phyloP scores from a whole-genome alignment of 2,113 vertebrate genomes.

The Semicossyphus pulcher region DNA sequence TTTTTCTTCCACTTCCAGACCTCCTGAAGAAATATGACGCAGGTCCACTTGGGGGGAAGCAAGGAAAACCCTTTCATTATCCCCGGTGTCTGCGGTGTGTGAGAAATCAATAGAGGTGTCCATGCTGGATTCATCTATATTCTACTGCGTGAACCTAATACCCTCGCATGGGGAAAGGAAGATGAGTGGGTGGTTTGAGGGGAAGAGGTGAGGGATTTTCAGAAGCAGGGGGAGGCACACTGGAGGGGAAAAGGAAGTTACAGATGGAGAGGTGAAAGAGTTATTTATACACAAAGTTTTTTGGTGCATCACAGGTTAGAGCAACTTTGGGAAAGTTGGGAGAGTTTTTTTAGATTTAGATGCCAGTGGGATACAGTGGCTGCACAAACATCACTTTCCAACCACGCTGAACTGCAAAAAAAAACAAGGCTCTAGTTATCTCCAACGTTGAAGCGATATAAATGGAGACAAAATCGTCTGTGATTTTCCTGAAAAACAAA shows the following conservation, averaged over 20 bases:
- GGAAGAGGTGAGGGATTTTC: constrained; percentile 57
- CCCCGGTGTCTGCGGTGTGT: constrained; percentile 66
- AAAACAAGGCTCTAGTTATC: constrained; percentile 20
- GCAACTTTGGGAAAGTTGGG: constrained; percentile 28
- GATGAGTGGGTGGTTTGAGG: constrained; percentile 66
- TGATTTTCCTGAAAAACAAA: constrained; percentile 29
- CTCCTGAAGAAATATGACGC: constrained; percentile 67
- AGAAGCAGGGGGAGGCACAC: constrained; percentile 16
- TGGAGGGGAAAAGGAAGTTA: constrained; percentile 45
- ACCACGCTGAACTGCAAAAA: neutral
- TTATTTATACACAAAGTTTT: constrained; percentile 49
- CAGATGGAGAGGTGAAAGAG: constrained; percentile 52
- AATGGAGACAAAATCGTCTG: constrained; percentile 26
- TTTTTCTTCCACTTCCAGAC: constrained; percentile 43
- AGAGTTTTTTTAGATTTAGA: constrained; percentile 14
- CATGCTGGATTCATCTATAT: constrained; percentile 75
- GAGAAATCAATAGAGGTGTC: constrained; percentile 78
- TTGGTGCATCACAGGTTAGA: constrained; percentile 20
- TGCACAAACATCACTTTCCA: constrained; percentile 25
- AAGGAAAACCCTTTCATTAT: constrained; percentile 78
- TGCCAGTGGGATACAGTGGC: neutral
- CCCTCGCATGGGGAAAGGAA: constrained; percentile 56
- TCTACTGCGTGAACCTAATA: constrained; percentile 76
- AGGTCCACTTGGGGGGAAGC: constrained; percentile 39
- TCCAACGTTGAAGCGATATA: constrained; percentile 2